phyloP scores from a whole-genome alignment of 2,797 vertebrate species.

The Tauraco hartlaubi region DNA sequence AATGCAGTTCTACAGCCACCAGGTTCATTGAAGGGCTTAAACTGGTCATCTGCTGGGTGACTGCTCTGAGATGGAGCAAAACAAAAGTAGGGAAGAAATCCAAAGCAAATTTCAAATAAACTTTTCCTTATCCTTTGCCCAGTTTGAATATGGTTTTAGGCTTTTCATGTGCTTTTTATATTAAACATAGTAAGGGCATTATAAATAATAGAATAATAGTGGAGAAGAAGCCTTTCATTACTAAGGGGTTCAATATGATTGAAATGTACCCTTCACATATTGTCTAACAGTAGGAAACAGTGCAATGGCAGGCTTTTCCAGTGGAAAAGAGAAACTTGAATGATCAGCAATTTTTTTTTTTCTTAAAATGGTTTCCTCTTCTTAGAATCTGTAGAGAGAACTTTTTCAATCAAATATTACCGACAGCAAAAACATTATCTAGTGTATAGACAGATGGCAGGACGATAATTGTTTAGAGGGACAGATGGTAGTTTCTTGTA shows the following conservation, averaged over 20 bases:
- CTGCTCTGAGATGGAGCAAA: neutral
- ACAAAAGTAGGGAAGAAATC: neutral
- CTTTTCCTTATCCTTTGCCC: neutral
- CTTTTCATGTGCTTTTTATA: neutral
- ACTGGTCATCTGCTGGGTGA: neutral
- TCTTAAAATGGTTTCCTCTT: constrained; percentile 42
- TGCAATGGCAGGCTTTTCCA: neutral
- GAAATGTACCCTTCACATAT: neutral
- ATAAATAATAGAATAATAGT: neutral
- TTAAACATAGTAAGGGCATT: neutral
- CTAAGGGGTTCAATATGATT: neutral
- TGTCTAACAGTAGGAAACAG: neutral
- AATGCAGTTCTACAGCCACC: neutral
- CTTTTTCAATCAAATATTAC: constrained; percentile 75
- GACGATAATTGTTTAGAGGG: constrained; percentile 78
- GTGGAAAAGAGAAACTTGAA: constrained; percentile 40
- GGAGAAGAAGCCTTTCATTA: neutral
- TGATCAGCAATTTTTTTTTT: constrained; percentile 54
- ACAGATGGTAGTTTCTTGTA: constrained; percentile 83
- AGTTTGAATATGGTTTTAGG: neutral
- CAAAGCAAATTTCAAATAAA: neutral
- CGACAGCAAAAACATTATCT: constrained; percentile 75
- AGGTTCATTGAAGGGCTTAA: neutral
- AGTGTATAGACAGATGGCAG: constrained; percentile 80
- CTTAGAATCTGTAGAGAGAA: constrained; percentile 47